Base-by-base conservation (phyloP, 2,113 vertebrate species). In the Aldabrachelys gigantea region DNA sequence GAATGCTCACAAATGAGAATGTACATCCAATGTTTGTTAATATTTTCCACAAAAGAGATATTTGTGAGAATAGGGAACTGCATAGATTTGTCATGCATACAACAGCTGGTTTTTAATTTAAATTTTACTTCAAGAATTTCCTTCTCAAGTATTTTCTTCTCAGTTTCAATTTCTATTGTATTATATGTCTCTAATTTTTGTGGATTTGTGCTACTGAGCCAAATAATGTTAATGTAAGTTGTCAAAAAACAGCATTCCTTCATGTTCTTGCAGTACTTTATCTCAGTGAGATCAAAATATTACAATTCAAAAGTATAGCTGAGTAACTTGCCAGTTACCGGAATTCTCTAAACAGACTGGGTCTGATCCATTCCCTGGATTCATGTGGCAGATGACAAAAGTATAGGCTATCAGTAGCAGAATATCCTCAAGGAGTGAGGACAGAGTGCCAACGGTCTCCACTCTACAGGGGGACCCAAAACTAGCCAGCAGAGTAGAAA, bases 91-190 rank as follows among this genome's bases (percentile, higher is more conserved):
- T 93, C 97, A 95, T 83, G 95, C 41, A 1, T 59, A 85, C 10
- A 94, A 1, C 24, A 92, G 92, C 89, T 92, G 81, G 85, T 92
- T 96, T 94, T 96, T 93, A 96, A 97, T 97, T 96, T 93, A 65
- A 91, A 95, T 93, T 96, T 90, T 59, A 49, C 96, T 96, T 96
- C 91, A 95, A 95, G 95, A 17, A 1, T 94, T 93, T 96, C 59
- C 76, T 95, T 95, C 94, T 93, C 85, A 91, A 80, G 16, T 17
- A 94, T 96, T 97, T 96, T 97, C 96, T 95, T 96, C 94, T 92
- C 89, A 92, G 94, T 96, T 96, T 95, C 94, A 44, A 44, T 84
- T 96, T 85, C 92, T 95, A 85, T 85, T 96, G 90, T 90, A 96
- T 92, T 83, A 35, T 89, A 83, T 88, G 92, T 91, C 89, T 92